Evolutionary conservation across 53 echinoderm and acorn worm genomes (phyloP).

Genomic region (Paelopatides confundens): DNA sequence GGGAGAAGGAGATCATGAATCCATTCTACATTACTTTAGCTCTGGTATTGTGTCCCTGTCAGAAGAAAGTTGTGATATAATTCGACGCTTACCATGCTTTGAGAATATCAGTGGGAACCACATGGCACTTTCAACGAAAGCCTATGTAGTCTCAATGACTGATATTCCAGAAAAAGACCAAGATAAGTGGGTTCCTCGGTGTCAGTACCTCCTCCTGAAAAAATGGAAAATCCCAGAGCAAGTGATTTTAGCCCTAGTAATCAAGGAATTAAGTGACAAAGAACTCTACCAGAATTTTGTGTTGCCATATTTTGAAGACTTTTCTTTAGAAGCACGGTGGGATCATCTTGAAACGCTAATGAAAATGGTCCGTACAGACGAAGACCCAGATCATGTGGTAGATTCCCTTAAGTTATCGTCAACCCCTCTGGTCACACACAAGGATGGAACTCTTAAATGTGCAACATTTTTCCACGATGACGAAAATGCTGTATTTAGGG

Average conservation of each 20-base stretch:
- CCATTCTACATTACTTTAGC: not conserved
- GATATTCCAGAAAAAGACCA: not conserved
- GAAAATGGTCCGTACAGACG: not conserved
- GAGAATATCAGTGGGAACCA: not conserved
- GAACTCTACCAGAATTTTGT: not conserved
- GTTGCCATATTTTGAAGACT: not conserved
- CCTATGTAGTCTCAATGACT: not conserved
- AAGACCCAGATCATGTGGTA: not conserved
- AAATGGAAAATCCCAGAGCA: not conserved
- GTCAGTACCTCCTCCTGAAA: not conserved
- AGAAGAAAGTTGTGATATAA: not conserved
- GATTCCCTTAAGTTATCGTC: not conserved
- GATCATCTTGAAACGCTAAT: not conserved
- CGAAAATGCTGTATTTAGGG: slow-evolving; percentile 1
- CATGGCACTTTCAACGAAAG: not conserved
- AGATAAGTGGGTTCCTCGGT: not conserved
- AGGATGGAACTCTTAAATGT: not conserved
- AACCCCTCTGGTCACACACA: not conserved
- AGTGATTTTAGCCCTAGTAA: not conserved
- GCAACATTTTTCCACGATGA: not conserved
- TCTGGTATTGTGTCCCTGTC: not conserved
- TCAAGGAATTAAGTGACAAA: not conserved
- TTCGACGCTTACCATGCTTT: slow-evolving; percentile 1
- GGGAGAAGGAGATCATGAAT: not conserved
- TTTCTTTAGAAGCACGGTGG: not conserved